Conservation (phyloP, 2,797 vertebrate species). For the Odontamblyopus lacepedii region DNA sequence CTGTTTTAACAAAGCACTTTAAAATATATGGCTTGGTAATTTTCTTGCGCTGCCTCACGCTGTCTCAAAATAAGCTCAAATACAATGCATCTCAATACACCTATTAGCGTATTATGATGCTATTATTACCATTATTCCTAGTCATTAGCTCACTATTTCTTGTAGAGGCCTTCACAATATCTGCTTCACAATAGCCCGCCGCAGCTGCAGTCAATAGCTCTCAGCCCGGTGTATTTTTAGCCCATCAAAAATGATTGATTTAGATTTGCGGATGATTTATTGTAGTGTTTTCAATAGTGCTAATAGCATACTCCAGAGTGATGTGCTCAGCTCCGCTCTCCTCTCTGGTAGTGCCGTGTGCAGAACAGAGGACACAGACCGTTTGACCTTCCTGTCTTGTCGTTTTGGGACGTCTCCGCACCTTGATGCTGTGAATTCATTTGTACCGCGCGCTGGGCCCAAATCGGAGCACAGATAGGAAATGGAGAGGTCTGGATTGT, state of each 20-base stretch:
- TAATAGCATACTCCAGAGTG: slow-evolving; percentile 26
- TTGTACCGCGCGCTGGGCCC: slow-evolving; percentile 31
- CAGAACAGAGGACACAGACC: slow-evolving; percentile 51
- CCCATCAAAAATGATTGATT: slow-evolving; percentile 13
- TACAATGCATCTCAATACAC: slow-evolving; percentile 5
- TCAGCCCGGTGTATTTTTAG: slow-evolving; percentile 32
- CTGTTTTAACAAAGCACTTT: slow-evolving; percentile 51
- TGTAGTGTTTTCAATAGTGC: slow-evolving; percentile 32
- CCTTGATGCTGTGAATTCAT: slow-evolving; percentile 41
- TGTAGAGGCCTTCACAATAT: slow-evolving; percentile 21
- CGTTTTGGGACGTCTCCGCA: slow-evolving; percentile 43
- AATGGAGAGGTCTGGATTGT: slow-evolving; percentile 23
- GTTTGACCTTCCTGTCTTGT: slow-evolving; percentile 62
- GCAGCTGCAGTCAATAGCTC: slow-evolving; percentile 19
- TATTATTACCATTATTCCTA: slow-evolving; percentile 26
- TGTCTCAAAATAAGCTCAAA: slow-evolving; percentile 12
- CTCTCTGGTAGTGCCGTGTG: slow-evolving; percentile 33
- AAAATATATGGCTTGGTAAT: slow-evolving; percentile 40
- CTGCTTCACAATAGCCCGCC: slow-evolving; percentile 19
- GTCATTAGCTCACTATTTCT: slow-evolving; percentile 20
- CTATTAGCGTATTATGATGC: slow-evolving; percentile 7
- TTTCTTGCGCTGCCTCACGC: slow-evolving; percentile 14
- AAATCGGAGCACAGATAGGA: slow-evolving; percentile 37
- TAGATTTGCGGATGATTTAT: slow-evolving; percentile 34
- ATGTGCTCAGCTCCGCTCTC: slow-evolving; percentile 25